phyloP scores from a whole-genome alignment of 2,888 invertebrate species.

The Aelia acuminata region DNA sequence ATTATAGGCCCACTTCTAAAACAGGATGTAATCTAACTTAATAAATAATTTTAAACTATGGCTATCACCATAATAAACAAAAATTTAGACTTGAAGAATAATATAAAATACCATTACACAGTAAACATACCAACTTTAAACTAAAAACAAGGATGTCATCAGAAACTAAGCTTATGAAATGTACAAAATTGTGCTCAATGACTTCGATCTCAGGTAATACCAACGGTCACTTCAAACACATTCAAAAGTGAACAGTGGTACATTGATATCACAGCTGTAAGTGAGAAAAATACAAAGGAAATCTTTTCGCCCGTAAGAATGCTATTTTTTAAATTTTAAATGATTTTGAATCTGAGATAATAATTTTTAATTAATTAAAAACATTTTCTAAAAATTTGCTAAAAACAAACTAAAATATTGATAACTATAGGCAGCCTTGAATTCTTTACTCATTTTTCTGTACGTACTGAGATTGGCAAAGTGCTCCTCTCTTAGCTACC shows the following conservation, averaged over 20 bases:
- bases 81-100: not conserved
- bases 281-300: not conserved
- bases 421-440: not conserved
- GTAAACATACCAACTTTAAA: not conserved
- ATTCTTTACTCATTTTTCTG: not conserved
- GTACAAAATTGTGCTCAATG: not conserved
- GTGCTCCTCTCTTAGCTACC: not conserved
- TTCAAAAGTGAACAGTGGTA: constrained; percentile 7
- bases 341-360: not conserved
- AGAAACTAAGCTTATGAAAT: constrained; percentile 12
- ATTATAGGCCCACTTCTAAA: not conserved
- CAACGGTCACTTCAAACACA: constrained; percentile 46
- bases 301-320: not conserved
- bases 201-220: not conserved
- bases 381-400: not conserved
- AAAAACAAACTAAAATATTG: not conserved
- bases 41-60: not conserved
- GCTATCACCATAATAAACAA: not conserved
- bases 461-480: not conserved
- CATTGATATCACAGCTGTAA: not conserved
- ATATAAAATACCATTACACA: too few species aligned
- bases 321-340: not conserved
- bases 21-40: not conserved
- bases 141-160: constrained; percentile 37
- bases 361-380: not conserved